Evolutionary conservation across 2,888 invertebrate species (phyloP), one percentile per base, ranked within the genome.

Genomic region (Troides aeacus): DNA sequence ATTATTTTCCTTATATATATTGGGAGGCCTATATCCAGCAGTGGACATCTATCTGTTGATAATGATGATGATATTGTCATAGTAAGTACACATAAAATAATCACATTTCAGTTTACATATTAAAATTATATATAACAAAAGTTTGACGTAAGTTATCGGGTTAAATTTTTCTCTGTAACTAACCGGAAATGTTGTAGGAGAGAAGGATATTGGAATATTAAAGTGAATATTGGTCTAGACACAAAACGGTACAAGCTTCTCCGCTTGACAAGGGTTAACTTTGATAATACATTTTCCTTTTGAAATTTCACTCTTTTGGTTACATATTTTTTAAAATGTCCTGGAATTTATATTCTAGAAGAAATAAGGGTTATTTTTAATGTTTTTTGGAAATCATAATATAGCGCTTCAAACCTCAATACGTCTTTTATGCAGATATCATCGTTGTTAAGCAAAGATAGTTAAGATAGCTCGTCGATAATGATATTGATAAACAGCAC

Each of bases 181-280:
- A 66, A 30, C 59, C 59, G 61, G 65, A 56, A 64, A 62, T 53
- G 42, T 64, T 62, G 50, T 61, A 66, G 30, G 23, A 65, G 30
- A 64, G 56, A 57, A 30, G 30, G 62, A 42, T 50, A 62, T 57
- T 30, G 21, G 61, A 42, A 69, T 58, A 62, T 64, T 69, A 64
- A 68, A 69, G 69, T 60, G 64, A 61, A 60, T 56, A 42, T 39
- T 62, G 69, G 69, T 65, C 61, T 65, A 58, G 62, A 69, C 62
- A 65, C 42, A 23, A 65, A 57, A 18, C 53, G 62, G 59, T 46
- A 62, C 61, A 65, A 61, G 64, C 69, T 30, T 24, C 60, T 57
- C 62, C 30, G 8, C n/a, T 24, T 62, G 61, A 65, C 56, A 62
- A 64, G 69, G 64, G 64, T 64, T 36, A 42, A 65, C 53, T 39